Conservation (phyloP, 2,888 invertebrate genomes). For the Eilema sororculum region DNA sequence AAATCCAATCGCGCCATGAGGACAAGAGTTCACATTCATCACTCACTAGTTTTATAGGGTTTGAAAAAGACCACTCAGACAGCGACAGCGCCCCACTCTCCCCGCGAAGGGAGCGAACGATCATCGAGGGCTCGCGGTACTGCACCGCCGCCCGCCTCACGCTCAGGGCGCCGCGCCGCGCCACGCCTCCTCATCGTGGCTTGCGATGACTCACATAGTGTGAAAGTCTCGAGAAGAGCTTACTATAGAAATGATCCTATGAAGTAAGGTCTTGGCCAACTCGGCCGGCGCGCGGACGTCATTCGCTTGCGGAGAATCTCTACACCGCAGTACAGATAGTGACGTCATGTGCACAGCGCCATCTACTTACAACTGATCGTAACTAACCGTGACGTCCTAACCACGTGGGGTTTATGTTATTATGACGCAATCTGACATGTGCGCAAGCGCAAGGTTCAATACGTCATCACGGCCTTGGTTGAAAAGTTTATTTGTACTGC, state of each 20-base stretch:
- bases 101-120: slow-evolving; percentile 51
- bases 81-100: slow-evolving; percentile 43
- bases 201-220: slow-evolving; percentile 51
- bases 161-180: slow-evolving; percentile 50
- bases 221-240: slow-evolving; percentile 60
- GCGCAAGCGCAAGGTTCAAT: no score
- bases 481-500: no score
- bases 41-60: neutral
- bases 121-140: slow-evolving; percentile 58
- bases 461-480: no score
- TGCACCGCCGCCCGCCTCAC: slow-evolving; percentile 54
- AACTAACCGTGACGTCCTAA: neutral
- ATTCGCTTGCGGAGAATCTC: slow-evolving; percentile 23
- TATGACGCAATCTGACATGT: neutral
- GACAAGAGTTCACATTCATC: no score
- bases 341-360: slow-evolving; percentile 25
- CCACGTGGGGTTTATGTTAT: neutral
- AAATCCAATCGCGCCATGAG: no score
- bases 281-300: slow-evolving; percentile 15
- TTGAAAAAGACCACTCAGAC: slow-evolving; percentile 42
- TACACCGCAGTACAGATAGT: slow-evolving; percentile 26
- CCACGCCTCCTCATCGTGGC: slow-evolving; percentile 60
- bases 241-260: slow-evolving; percentile 63
- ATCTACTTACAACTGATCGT: slow-evolving; percentile 27
- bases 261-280: slow-evolving; percentile 52